Base-by-base conservation (phyloP, 2,888 invertebrate species). In the Acleris laterana region DNA sequence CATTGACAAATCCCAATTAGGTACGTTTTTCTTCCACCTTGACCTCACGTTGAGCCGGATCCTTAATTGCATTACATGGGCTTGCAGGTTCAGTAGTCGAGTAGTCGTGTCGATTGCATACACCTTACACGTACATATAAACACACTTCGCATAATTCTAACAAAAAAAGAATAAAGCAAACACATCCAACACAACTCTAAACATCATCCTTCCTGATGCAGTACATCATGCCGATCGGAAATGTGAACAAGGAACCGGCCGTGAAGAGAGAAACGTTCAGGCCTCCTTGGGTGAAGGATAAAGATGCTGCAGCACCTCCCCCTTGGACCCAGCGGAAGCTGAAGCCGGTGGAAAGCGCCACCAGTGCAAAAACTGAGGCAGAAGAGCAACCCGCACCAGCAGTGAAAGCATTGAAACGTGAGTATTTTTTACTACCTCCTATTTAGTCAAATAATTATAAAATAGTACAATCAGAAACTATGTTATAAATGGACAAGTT, bases 251-350 rank as follows among this genome's bases (percentile, higher is more conserved):
- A 92, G 72, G 94, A 94, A 69, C 86, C 91, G 50, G 85, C 90
- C 25, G 88, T 94, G 53, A 94, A 94, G 78, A 90, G 96, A 70
- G 95, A 95, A 71, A 95, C 95, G 68, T 95, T 95, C 83, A 90
- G 96, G 70, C 96, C 96, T 48, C 96, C 96, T 6, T 96, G 96
- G 95, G 96, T 96, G 59, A 96, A 96, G 78, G 95, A 95, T 1
- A 94, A 93, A 67, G 95, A 95, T 6, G 85, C 90, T 0, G 94
- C 95, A 19, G 84, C 94, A 3, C 88, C 94, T 0, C 95, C 95
- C 7, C 93, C 95, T 1, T 95, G 95, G 95, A 93, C 94, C 11
- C 90, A 95, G 71, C 94, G 92, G 75, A 93, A 93, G 66, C 76
- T 93, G 20, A 91, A 90, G 69, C 89, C 92, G 1, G 92, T 93